Conservation (phyloP, 2,797 vertebrate genomes). For the Sebastes paucispinis region DNA sequence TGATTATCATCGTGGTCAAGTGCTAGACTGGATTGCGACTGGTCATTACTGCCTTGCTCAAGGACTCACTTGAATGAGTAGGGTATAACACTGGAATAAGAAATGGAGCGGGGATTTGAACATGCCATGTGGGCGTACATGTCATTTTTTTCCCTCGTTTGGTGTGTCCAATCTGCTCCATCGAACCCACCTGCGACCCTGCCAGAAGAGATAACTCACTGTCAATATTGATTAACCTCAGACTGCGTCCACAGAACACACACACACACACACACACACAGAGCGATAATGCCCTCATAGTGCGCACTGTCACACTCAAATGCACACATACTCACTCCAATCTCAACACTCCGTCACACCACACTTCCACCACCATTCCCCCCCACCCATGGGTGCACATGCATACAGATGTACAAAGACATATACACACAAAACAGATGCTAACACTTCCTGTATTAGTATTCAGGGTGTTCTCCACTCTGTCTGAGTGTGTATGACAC, state of each 20-base stretch:
- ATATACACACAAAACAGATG: constrained; percentile 21
- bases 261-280: neutral
- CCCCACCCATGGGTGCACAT: constrained; percentile 1
- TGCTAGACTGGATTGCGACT: neutral
- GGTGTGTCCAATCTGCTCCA: constrained; percentile 70
- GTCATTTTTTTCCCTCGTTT: neutral
- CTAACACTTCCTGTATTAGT: constrained; percentile 56
- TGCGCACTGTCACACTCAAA: constrained; percentile 43
- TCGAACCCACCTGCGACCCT: constrained; percentile 78
- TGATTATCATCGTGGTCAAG: constrained; percentile 43
- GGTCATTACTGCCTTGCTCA: constrained; percentile 43
- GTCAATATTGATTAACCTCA: constrained; percentile 83
- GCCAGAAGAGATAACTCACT: constrained; percentile 79
- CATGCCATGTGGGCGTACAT: neutral
- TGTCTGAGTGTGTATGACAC: constrained; percentile 46
- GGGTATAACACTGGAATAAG: neutral
- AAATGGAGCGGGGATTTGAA: neutral
- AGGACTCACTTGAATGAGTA: constrained; percentile 12
- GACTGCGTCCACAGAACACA: constrained; percentile 23
- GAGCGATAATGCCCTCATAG: constrained; percentile 27
- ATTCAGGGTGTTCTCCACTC: constrained; percentile 54
- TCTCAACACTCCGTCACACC: constrained; percentile 37
- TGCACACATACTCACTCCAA: constrained; percentile 46
- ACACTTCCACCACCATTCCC: neutral
- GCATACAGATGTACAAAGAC: constrained; percentile 54